These are phyloP conservation scores for Eremobia ochroleuca DNA, from an alignment of 2,888 invertebrate genomes.

Conservation along the genomic window DNA sequence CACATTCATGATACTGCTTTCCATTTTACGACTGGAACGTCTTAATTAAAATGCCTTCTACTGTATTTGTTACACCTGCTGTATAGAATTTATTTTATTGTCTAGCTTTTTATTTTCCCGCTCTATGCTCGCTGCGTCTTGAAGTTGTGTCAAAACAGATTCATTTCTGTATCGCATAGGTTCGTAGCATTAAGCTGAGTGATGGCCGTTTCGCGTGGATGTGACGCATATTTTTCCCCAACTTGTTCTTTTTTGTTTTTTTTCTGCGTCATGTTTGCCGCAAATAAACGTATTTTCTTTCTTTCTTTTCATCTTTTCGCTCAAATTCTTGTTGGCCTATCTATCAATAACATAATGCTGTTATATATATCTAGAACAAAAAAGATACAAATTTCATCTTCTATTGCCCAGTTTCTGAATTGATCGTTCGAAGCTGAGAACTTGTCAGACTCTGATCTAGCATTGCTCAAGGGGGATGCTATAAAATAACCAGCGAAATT, in stretches of 20 bases:
- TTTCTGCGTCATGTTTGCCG: neutral
- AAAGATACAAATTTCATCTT: neutral
- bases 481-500: neutral
- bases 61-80: neutral
- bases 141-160: neutral
- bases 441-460: too few species aligned
- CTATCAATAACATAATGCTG: too few species aligned
- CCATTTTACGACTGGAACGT: constrained; percentile 26
- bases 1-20: constrained; percentile 40
- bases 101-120: neutral
- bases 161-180: neutral
- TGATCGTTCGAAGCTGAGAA: neutral
- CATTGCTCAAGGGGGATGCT: too few species aligned
- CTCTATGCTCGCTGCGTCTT: neutral
- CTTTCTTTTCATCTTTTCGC: neutral
- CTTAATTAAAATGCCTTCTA: constrained; percentile 28
- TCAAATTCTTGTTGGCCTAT: neutral
- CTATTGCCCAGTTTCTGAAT: neutral
- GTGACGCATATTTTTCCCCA: neutral
- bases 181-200: too few species aligned
- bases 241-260: too few species aligned
- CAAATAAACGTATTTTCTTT: neutral
- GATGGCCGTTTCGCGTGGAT: neutral
- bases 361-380: too few species aligned
- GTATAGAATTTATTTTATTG: neutral